Evolutionary conservation across 1,140 invertebrate genomes (phyloP), one percentile per base, ranked within the genome.

Genomic region (Heliconius congener): DNA sequence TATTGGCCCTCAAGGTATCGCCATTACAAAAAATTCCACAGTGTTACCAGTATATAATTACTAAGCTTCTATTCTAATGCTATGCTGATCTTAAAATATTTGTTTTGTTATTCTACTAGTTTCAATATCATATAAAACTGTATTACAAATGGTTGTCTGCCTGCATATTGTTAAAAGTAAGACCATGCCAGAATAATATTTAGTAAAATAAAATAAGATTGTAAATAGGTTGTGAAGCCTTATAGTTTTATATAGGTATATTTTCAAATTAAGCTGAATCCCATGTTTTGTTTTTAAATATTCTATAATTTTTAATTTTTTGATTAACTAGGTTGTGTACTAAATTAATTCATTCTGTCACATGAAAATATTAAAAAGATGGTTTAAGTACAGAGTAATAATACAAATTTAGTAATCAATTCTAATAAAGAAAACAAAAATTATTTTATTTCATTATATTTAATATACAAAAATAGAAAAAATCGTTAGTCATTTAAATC

Each of bases 11-110:
- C 11, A 11, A 66, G 27, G 87, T 88, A 82, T 90, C 84, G 87
- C 88, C 87, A 86, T 82, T 55, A 78, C 34, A 66, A 82, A 88
- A 88, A 86, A 84, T 73, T 34, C 37, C 37, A 55, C 66, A 75
- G 83, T 86, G 74, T 84, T 85, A 80, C 83, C 82, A 87, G 60
- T 81, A 16, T 72, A 1, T 39, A 50, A 66, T 27, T 66, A 5
- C n/a, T 66, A 27, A 16, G 27, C 11, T 66, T 11, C 27, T 66
- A 6, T 66, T 27, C 11, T 27, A 66, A 66, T 46, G 4, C 42
- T 4, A 16, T 3, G 4, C 42, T 46, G 11, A 46, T 46, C 13
- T 66, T 66, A 27, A 27, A 66, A 27, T 30, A 30, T 27, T 27
- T 27, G 9, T 66, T 30, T 27, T 66, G 11, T 66, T 66, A 66